Evolutionary conservation across 2,113 vertebrate genomes (phyloP), one percentile per base, ranked within the genome.

Genomic region (Sarotherodon lohbergeri): DNA sequence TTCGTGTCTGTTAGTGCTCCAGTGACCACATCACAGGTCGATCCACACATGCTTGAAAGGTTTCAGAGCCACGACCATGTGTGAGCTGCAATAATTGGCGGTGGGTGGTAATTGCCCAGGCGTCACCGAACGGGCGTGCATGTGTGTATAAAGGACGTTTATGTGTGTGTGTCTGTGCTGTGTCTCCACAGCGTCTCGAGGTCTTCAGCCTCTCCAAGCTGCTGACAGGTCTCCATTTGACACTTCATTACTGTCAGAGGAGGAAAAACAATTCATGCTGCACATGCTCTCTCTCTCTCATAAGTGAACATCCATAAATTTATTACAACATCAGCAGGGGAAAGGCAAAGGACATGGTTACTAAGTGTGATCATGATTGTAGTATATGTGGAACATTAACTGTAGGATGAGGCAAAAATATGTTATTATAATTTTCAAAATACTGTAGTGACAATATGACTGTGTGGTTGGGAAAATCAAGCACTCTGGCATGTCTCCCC

Each of bases 111-210:
- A 92, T 93, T 92, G 88, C 56, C 48, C 32, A 54, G 91, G 93
- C 90, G 89, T 91, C 90, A 68, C 86, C 9, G 6, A 81, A 59
- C 34, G 4, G 87, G 82, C 12, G 88, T 92, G 92, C 59, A 27
- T 86, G 89, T 80, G 10, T 87, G 84, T 86, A 66, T 89, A 80
- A 93, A 87, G 32, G 22, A 34, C 63, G 19, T 85, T 54, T 86
- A 86, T 83, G 57, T 76, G 48, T 80, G 80, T 85, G 85, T 59
- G 84, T 82, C 50, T 84, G 85, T 50, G 14, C 71, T 86, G 92
- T 95, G 95, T 95, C 94, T 94, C 91, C 93, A 92, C 86, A 1
- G 81, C 29, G 89, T 94, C 92, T 93, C 56, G 46, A 73, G 80
- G 87, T 88, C 90, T 86, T 83, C 55, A 36, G 39, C 82, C 29